These are phyloP conservation scores for Carabus problematicus DNA, from an alignment of 2,888 invertebrate genomes.

Conservation along the genomic window DNA sequence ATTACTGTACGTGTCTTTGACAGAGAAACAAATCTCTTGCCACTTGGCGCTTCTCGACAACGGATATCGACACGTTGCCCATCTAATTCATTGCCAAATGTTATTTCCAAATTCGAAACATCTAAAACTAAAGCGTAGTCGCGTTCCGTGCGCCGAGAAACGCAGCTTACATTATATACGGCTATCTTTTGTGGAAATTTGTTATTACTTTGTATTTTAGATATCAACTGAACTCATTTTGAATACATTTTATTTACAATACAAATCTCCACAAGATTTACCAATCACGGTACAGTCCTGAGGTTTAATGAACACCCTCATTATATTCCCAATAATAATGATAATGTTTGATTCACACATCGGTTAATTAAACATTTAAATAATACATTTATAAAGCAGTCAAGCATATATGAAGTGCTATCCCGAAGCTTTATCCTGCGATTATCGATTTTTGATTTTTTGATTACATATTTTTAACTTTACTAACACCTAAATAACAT, in stretches of 20 bases:
- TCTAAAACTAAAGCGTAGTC: no score
- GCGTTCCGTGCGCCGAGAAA: not conserved
- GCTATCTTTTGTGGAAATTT: slow-evolving; percentile 31
- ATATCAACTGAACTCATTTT: slow-evolving; percentile 17
- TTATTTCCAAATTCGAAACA: no score
- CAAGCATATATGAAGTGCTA: slow-evolving; percentile 37
- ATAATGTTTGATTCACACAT: not conserved
- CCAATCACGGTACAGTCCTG: slow-evolving; percentile 40
- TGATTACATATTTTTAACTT: slow-evolving; percentile 27
- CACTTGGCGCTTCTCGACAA: not conserved
- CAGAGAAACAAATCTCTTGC: slow-evolving; percentile 14
- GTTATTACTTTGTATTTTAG: not conserved
- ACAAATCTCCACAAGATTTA: slow-evolving; percentile 34
- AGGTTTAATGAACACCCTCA: slow-evolving; percentile 29
- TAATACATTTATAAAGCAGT: slow-evolving; percentile 23
- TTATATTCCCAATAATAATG: slow-evolving; percentile 6
- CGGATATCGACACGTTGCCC: no score
- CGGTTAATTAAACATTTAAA: not conserved
- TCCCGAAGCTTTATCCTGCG: slow-evolving; percentile 48
- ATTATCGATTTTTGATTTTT: slow-evolving; percentile 51
- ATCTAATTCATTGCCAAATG: no score
- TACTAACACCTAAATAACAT: slow-evolving; percentile 42
- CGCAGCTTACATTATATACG: slow-evolving; percentile 2
- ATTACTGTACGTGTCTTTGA: slow-evolving; percentile 39
- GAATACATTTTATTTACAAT: slow-evolving; percentile 1